Evolutionary conservation across 2,797 vertebrate genomes (phyloP), one percentile per base, ranked within the genome.

Genomic region (Microcaecilia unicolor): DNA sequence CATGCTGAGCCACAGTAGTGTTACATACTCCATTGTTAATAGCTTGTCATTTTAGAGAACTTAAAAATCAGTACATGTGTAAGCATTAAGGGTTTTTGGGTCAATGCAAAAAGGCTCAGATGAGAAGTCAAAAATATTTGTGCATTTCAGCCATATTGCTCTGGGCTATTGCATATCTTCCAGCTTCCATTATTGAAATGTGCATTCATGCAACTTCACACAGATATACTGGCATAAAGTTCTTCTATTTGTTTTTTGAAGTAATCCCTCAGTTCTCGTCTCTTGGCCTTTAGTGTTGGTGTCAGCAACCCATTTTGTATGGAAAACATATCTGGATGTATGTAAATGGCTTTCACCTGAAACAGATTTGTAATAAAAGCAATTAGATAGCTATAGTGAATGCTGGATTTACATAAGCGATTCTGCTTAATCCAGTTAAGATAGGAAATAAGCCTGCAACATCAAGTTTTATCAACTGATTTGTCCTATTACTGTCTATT

Each of bases 331-430:
- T 95, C 92, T 11, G 67, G 85, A 54, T 98, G 89, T 68, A 97
- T 66, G 64, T 93, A 82, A 78, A 98, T 86, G 68, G 92, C 90
- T 83, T 98, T 98, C 52, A 98, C 92, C 95, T 98, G 51, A 38
- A 61, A 74, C 6, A 45, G 58, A 64, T n/a, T n/a, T n/a, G n/a
- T n/a, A n/a, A n/a, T n/a, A n/a, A n/a, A n/a, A n/a, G n/a, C n/a
- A n/a, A n/a, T n/a, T n/a, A n/a, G n/a, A n/a, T n/a, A n/a, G n/a
- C n/a, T n/a, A n/a, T n/a, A n/a, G n/a, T n/a, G n/a, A n/a, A n/a
- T n/a, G n/a, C n/a, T n/a, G n/a, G n/a, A n/a, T n/a, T n/a, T n/a
- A n/a, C n/a, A n/a, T n/a, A n/a, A n/a, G n/a, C n/a, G n/a, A n/a
- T n/a, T n/a, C n/a, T n/a, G n/a, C n/a, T n/a, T n/a, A n/a, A n/a